Evolutionary conservation across 2,113 vertebrate species (phyloP).

Genomic region (Athene cunicularia): DNA sequence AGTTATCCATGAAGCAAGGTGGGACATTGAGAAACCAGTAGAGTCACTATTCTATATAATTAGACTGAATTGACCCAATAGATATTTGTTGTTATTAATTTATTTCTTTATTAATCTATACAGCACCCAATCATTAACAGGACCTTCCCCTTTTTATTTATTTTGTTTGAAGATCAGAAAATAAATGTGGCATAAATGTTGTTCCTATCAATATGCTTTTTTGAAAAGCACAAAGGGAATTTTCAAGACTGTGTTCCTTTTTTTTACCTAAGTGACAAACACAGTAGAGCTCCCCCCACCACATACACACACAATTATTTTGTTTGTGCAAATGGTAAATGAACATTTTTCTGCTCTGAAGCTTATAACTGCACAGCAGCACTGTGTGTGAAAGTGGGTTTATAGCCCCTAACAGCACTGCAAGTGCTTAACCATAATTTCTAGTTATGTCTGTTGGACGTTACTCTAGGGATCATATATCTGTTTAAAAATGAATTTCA

Average conservation of each 20-base stretch:
- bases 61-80: not conserved
- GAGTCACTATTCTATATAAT: not conserved
- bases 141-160: not conserved
- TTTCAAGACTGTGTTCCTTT: not conserved
- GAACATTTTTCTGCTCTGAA: not conserved
- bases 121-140: not conserved
- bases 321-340: not conserved
- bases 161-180: not conserved
- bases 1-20: not conserved
- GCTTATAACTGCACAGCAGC: not conserved
- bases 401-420: not conserved
- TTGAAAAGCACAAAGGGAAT: not conserved
- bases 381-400: not conserved
- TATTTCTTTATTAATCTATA: not conserved
- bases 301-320: not conserved
- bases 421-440: slow-evolving; percentile 53
- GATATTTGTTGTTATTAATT: not conserved
- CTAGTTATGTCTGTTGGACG: slow-evolving; percentile 32
- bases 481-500: slow-evolving; percentile 77
- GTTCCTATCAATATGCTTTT: not conserved
- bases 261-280: not conserved
- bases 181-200: not conserved
- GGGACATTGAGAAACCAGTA: not conserved
- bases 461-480: slow-evolving; percentile 36
- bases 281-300: fast-evolving